Percentiles rank a stretch among this genome's conserved stretches.
Conservation (phyloP, 2,797 vertebrate genomes). For the Schizopygopsis malacanthus region DNA sequence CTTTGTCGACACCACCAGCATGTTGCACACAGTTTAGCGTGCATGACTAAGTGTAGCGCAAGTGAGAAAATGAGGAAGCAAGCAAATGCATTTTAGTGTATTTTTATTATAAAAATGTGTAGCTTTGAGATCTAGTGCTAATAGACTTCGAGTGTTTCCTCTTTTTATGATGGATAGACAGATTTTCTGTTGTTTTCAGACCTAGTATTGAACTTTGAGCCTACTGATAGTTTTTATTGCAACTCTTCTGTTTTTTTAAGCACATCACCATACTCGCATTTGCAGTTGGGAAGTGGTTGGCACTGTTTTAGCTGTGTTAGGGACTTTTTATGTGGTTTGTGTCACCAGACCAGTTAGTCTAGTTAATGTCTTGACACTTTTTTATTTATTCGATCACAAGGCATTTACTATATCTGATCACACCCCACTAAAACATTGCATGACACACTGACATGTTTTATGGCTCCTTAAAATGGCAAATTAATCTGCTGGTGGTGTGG, state of each 20-base stretch:
- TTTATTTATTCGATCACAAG: neutral
- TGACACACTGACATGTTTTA: neutral
- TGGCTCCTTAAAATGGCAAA: neutral
- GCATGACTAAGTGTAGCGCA: neutral
- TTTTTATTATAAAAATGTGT: neutral
- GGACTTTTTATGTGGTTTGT: slow-evolving; percentile 28
- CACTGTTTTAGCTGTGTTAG: neutral
- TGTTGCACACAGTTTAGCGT: neutral
- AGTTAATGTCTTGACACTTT: neutral
- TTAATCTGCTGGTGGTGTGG: neutral
- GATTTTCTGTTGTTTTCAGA: slow-evolving; percentile 2
- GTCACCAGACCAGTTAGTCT: neutral
- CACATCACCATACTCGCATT: neutral
- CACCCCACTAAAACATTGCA: neutral
- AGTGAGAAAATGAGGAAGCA: slow-evolving; percentile 33
- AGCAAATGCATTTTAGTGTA: neutral
- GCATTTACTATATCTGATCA: neutral
- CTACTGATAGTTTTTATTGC: slow-evolving; percentile 51
- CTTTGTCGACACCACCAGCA: neutral
- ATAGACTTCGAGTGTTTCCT: neutral
- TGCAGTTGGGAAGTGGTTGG: slow-evolving; percentile 31
- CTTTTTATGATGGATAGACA: neutral
- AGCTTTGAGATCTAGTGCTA: neutral
- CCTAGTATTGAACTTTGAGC: slow-evolving; percentile 49
- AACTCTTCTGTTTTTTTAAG: neutral